A percentile compares a stretch with the other conserved stretches of the same genome.
Conservation (phyloP, 30 jellyfish, hydroid and myxozoan species). For the Chrysaora quinquecirrha region DNA sequence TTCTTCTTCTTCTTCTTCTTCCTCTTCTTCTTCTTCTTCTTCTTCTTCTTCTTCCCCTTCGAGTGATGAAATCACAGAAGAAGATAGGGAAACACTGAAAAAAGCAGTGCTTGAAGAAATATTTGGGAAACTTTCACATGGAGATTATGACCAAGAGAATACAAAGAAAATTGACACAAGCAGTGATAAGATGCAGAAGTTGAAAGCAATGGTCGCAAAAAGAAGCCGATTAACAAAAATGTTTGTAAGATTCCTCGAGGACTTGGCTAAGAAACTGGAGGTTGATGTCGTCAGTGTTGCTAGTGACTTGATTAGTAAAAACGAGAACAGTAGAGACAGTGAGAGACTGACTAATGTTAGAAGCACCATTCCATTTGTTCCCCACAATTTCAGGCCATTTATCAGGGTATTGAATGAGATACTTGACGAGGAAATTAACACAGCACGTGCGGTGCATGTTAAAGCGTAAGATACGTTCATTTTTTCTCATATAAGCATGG, state of each 20-base stretch:
- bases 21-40: too few species aligned
- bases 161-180: background rate
- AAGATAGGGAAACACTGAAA: background rate
- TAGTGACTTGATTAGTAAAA: slow-evolving; percentile 32
- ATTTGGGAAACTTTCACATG: background rate
- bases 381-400: background rate
- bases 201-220: slow-evolving; percentile 8
- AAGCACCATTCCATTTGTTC: slow-evolving; percentile 31
- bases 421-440: slow-evolving; percentile 14
- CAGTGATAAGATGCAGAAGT: background rate
- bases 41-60: too few species aligned
- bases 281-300: slow-evolving; percentile 65
- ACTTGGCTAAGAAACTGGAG: slow-evolving; percentile 45
- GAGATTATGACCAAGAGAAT: background rate
- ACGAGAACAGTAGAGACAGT: slow-evolving; percentile 13
- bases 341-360: slow-evolving; percentile 20
- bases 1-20: too few species aligned
- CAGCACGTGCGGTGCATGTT: slow-evolving; percentile 11
- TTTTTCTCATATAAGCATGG: too few species aligned
- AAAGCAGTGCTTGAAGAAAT: background rate
- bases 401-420: background rate
- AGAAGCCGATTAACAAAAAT: slow-evolving; percentile 32
- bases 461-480: too few species aligned
- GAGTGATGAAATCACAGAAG: background rate
- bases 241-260: slow-evolving; percentile 50